A percentile compares a stretch with the other conserved stretches of the same genome.
These are phyloP conservation scores for Leptocoma aspasia DNA, from an alignment of 2,113 vertebrate species.

Conservation along the genomic window DNA sequence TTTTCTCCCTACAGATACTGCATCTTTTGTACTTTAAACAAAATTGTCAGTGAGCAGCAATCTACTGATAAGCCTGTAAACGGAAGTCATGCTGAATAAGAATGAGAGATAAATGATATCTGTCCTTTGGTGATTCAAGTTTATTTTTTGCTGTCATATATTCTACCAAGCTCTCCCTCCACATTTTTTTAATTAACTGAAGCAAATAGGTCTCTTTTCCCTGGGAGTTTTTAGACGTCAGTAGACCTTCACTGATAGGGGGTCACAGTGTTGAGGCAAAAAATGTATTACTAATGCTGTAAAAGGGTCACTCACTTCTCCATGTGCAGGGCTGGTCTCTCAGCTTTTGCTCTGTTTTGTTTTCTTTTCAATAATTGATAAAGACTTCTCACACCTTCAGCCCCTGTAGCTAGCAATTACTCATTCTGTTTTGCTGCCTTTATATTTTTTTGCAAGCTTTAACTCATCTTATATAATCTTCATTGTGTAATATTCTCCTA, in stretches of 20 bases:
- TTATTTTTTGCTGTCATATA: neutral
- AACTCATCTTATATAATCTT: neutral
- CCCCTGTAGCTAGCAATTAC: slow-evolving; percentile 9
- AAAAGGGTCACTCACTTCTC: neutral
- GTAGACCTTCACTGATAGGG: neutral
- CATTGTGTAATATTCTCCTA: neutral
- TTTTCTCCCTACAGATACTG: neutral
- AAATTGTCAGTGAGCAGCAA: neutral
- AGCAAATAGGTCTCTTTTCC: neutral
- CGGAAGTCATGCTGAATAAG: neutral
- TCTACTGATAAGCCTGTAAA: neutral
- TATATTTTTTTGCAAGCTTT: neutral
- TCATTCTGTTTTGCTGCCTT: slow-evolving; percentile 26
- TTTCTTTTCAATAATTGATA: slow-evolving; percentile 13
- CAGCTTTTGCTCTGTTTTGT: neutral
- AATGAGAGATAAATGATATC: neutral
- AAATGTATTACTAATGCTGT: neutral
- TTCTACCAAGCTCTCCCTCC: neutral
- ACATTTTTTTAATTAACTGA: neutral
- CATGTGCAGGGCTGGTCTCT: neutral
- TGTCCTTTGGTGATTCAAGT: neutral
- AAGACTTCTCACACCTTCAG: neutral
- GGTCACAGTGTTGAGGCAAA: neutral
- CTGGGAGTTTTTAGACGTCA: neutral
- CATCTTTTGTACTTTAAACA: neutral